A percentile compares a stretch with the other conserved stretches of the same genome.
phyloP scores from a whole-genome alignment of 1,140 invertebrate species.

The Littorina saxatilis region DNA sequence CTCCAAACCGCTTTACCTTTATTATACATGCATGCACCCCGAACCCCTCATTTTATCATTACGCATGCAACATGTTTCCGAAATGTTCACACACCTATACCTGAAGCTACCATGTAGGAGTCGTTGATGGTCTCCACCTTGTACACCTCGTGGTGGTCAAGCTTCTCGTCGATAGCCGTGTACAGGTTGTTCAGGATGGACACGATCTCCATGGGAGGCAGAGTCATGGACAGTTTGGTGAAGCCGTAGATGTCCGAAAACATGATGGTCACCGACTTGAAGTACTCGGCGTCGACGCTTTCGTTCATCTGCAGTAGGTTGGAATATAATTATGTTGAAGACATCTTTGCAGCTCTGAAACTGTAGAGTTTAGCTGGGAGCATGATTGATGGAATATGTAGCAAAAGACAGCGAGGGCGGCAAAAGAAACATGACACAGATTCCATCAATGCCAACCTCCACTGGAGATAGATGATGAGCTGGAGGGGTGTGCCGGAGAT shows the following conservation, averaged over 20 bases:
- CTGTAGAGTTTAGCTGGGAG: no score
- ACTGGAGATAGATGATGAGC: no score
- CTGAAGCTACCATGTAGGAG: slow-evolving; percentile 63
- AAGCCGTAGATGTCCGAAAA: slow-evolving; percentile 70
- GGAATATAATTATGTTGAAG: no score
- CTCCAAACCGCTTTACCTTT: no score
- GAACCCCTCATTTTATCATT: neutral
- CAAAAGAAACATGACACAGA: no score
- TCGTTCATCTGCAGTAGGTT: neutral
- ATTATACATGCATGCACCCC: no score
- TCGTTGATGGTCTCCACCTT: slow-evolving; percentile 66
- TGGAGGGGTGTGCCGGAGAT: no score
- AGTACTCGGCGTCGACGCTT: slow-evolving; percentile 51
- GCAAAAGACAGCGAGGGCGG: no score
- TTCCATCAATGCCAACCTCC: no score
- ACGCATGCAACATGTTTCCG: neutral
- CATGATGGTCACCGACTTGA: slow-evolving; percentile 70
- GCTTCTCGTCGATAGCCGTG: slow-evolving; percentile 54
- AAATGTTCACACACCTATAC: slow-evolving; percentile 45
- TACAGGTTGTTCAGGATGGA: slow-evolving; percentile 50
- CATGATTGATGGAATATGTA: no score
- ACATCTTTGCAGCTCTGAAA: no score
- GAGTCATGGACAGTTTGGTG: slow-evolving; percentile 44
- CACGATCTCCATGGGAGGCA: slow-evolving; percentile 53
- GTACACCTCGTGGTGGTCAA: slow-evolving; percentile 57